phyloP scores from a whole-genome alignment of 2,113 vertebrate genomes.

The Nothobranchius kuhntae region DNA sequence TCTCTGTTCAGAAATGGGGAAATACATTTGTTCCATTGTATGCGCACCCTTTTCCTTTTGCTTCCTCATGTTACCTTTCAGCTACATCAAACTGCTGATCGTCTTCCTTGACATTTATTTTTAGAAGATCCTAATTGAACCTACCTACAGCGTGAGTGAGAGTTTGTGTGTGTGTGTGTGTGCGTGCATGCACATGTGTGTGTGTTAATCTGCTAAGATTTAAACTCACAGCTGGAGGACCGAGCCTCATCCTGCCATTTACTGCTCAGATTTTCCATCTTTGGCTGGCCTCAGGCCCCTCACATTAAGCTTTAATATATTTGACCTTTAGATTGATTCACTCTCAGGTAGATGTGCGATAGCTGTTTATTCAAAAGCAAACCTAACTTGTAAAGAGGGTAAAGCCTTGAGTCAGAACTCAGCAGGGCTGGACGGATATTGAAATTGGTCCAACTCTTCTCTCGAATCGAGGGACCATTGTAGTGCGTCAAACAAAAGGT shows the following conservation, averaged over 20 bases:
- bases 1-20: conserved; percentile 43
- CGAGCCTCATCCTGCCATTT: conserved; percentile 36
- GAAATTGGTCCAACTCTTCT: conserved; percentile 70
- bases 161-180: conserved; percentile 7
- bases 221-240: conserved; percentile 36
- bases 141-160: neutral
- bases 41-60: conserved; percentile 1
- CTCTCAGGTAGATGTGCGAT: conserved; percentile 27
- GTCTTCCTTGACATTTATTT: conserved; percentile 15
- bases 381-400: conserved; percentile 56
- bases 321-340: conserved; percentile 29
- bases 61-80: conserved; percentile 18
- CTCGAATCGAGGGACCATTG: conserved; percentile 77
- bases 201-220: conserved; percentile 1
- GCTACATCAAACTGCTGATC: neutral
- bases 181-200: too few species aligned
- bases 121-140: conserved; percentile 26
- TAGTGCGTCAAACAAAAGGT: conserved; percentile 92
- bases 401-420: conserved; percentile 63
- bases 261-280: neutral
- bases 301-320: conserved; percentile 2
- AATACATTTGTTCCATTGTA: conserved; percentile 47
- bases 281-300: conserved; percentile 11
- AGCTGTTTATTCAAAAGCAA: conserved; percentile 63
- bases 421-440: conserved; percentile 66